Conservation (phyloP, 2,797 vertebrate genomes). For the Sebastes glaucus region DNA sequence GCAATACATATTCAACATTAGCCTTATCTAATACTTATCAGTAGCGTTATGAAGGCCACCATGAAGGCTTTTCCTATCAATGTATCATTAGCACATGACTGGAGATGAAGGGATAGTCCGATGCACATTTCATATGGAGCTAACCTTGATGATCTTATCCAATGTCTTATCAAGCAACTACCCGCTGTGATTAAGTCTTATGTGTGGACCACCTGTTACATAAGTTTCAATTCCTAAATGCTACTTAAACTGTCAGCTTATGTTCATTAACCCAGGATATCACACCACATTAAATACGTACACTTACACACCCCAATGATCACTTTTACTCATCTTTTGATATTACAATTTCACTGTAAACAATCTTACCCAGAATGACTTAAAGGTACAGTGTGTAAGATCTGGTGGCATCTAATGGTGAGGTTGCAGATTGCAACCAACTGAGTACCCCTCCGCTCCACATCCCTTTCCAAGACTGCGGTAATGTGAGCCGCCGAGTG, state of each 20-base stretch:
- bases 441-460: no score
- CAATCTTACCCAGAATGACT: not conserved
- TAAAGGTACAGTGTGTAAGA: no score
- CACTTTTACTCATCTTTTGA: not conserved
- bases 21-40: slow-evolving; percentile 49
- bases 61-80: slow-evolving; percentile 23
- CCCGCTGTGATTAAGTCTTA: not conserved
- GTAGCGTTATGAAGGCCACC: slow-evolving; percentile 42
- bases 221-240: not conserved
- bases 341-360: not conserved
- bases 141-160: slow-evolving; percentile 32
- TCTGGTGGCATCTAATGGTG: no score
- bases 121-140: not conserved
- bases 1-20: slow-evolving; percentile 11
- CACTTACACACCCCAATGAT: not conserved
- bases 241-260: not conserved
- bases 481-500: no score
- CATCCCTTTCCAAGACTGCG: no score
- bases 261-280: not conserved
- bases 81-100: not conserved
- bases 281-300: not conserved
- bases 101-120: not conserved
- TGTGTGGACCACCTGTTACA: not conserved
- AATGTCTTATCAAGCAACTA: not conserved
- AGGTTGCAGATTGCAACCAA: no score